Conservation (phyloP, 2,888 invertebrate genomes). For the Sphaerophoria taeniata region DNA sequence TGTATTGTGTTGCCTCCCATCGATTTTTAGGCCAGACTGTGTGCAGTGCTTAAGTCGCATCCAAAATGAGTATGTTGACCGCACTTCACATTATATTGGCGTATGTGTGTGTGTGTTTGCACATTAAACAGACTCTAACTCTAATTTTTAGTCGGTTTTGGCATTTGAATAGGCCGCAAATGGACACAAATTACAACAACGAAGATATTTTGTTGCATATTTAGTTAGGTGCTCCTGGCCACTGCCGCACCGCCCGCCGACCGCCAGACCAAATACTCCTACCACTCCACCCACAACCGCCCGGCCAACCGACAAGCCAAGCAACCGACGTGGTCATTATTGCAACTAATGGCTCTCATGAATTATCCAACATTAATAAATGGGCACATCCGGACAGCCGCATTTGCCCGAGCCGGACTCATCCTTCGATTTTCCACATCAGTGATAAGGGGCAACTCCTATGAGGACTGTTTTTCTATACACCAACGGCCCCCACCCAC, state of each 20-base stretch:
- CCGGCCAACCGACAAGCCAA: constrained; percentile 1
- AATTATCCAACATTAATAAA: constrained; percentile 77
- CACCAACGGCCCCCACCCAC: background rate
- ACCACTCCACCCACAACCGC: background rate
- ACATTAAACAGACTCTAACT: constrained; percentile 24
- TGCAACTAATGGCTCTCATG: constrained; percentile 79
- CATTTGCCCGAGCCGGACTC: constrained; percentile 49
- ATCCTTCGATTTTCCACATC: constrained; percentile 69
- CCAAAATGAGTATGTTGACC: constrained; percentile 53
- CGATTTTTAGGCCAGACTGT: no score
- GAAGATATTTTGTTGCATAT: constrained; percentile 69
- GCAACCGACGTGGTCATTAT: constrained; percentile 75
- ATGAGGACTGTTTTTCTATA: background rate
- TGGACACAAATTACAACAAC: constrained; percentile 65
- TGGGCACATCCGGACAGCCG: constrained; percentile 68
- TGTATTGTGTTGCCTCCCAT: background rate
- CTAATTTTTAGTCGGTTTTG: constrained; percentile 66
- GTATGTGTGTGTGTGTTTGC: background rate
- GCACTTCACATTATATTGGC: background rate
- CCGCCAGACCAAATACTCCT: background rate
- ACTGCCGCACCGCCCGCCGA: no score
- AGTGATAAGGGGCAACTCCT: constrained; percentile 41
- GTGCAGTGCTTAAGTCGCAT: constrained; percentile 28
- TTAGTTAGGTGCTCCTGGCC: constrained; percentile 30
- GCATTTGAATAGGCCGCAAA: constrained; percentile 71